Conservation (phyloP, 2,888 invertebrate species). For the Mayetiola destructor region DNA sequence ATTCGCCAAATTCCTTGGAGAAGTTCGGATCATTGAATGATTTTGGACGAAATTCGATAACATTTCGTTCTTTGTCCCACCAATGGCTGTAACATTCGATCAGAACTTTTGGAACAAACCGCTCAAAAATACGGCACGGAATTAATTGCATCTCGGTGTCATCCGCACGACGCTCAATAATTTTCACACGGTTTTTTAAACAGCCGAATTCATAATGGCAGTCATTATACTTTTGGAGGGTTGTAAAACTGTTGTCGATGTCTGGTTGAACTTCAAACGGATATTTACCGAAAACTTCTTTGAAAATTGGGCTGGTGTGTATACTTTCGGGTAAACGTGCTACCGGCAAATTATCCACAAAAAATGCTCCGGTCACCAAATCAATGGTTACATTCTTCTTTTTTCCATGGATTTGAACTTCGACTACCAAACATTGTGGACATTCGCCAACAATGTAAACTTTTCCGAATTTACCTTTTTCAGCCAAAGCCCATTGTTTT, state of each 20-base stretch:
- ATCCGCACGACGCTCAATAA: no score
- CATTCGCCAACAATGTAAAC: neutral
- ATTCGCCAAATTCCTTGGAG: neutral
- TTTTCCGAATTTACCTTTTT: neutral
- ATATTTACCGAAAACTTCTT: neutral
- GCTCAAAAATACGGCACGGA: neutral
- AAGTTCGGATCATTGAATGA: neutral
- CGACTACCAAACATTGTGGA: neutral
- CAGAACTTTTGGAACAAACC: neutral
- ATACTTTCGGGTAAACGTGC: neutral
- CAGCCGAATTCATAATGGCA: conserved; percentile 6
- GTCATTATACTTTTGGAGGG: neutral
- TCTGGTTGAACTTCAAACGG: conserved; percentile 3
- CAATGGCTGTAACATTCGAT: neutral
- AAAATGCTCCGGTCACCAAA: neutral
- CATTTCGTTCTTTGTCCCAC: neutral
- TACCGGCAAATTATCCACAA: conserved; percentile 4
- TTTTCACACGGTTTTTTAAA: neutral
- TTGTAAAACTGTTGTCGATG: neutral
- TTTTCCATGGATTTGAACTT: neutral
- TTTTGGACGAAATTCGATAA: conserved; percentile 9
- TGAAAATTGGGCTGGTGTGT: neutral
- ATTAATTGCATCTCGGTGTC: neutral
- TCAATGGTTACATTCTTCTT: neutral
- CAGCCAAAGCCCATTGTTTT: neutral